Evolutionary conservation across 2,797 vertebrate species (phyloP).

Genomic region (Coregonus sp.): DNA sequence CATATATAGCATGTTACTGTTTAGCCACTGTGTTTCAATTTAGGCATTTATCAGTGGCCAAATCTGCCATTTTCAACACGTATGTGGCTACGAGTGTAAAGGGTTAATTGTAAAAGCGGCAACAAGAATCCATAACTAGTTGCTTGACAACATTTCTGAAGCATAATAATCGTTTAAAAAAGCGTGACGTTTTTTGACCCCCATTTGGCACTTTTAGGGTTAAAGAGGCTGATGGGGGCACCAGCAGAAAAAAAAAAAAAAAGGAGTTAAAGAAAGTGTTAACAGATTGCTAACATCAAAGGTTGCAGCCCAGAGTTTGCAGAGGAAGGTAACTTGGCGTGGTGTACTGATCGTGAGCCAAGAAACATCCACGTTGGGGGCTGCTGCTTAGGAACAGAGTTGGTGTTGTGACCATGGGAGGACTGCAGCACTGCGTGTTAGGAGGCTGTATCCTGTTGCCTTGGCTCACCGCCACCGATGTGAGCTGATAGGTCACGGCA

Average conservation of each 20-base stretch:
- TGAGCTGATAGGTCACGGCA: neutral
- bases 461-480: constrained; percentile 6
- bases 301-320: neutral
- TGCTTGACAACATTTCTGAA: too few relatives aligned
- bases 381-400: neutral
- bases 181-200: too few relatives aligned
- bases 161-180: too few relatives aligned
- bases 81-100: too few relatives aligned
- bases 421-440: neutral
- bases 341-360: constrained; percentile 15
- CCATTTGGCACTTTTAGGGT: too few relatives aligned
- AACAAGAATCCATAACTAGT: too few relatives aligned
- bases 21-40: too few relatives aligned
- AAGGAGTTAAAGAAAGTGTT: constrained; percentile 14
- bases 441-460: neutral
- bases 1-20: too few relatives aligned
- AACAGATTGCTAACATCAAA: neutral
- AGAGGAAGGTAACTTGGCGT: constrained; percentile 12
- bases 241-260: constrained; percentile 12
- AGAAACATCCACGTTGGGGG: constrained; percentile 23
- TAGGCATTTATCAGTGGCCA: too few relatives aligned
- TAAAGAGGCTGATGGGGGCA: neutral
- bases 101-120: too few relatives aligned
- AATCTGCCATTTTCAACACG: too few relatives aligned
- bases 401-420: neutral